Base-by-base conservation (phyloP, 2,888 invertebrate species). In the Bombyx huttoni region DNA sequence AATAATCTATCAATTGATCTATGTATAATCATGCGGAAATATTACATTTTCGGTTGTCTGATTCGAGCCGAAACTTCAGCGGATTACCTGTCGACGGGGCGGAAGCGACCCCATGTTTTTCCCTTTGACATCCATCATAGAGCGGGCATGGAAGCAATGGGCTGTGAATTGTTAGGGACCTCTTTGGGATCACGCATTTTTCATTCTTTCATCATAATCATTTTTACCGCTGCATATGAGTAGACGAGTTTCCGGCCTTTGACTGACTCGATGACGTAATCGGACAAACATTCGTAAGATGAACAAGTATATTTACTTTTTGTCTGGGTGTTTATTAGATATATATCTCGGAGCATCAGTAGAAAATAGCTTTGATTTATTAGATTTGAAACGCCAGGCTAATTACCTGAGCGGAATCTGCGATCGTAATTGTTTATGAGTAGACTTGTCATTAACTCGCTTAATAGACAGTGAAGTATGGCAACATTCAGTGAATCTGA, bases 71-170 rank as follows among this genome's bases (percentile, higher is more conserved):
- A 49, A 51, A 52, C 49, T 55, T 50, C 48, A 52, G 53, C 53
- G 60, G 61, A 61, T 62, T 62, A 66, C 64, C 65, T 65, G 68
- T 56, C 55, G 55, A 53, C 56, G 49, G 53, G 48, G 48, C 51
- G 54, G 46, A 56, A 61, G 58, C 58, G 58, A 50, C 46, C 54
- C 56, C 62, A 55, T 64, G 63, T 67, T 72, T 71, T 67, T 69
- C 61, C 62, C 59, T 54, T 54, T 60, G 56, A 61, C 67, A 68
- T 71, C 67, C 58, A 68, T 72, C 68, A 68, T 64, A 59, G 57
- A 48, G 60, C 56, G 52, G 55, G 56, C 59, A 61, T 62, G 58
- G 55, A 63, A 68, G 68, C 71, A 73, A 72, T 70, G 67, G 62
- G 60, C 63, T 62, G 68, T 60, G 57, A 62, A 58, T 59, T 66